Conservation (phyloP, 1,140 invertebrate genomes). For the Steinernema feltiae region DNA sequence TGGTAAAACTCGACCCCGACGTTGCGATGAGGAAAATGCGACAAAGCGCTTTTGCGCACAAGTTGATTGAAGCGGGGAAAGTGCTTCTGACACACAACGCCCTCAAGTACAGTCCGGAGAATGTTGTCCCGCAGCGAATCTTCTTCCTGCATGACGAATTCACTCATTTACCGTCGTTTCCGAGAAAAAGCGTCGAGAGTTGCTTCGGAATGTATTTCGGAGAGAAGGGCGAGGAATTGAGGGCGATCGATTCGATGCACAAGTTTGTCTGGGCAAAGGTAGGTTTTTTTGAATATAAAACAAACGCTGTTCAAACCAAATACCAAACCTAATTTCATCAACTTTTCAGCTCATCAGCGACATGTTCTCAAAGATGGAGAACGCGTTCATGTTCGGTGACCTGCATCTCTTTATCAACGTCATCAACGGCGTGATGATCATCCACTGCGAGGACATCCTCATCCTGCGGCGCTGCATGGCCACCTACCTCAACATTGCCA, state of each 20-base stretch:
- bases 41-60: conserved; percentile 81
- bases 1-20: conserved; percentile 86
- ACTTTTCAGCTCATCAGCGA: conserved; percentile 76
- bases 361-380: conserved; percentile 98
- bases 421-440: conserved; percentile 86
- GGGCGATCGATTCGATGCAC: conserved; percentile 88
- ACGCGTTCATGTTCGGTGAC: conserved; percentile 93
- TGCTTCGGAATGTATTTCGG: conserved; percentile 89
- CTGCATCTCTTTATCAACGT: conserved; percentile 96
- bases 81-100: conserved; percentile 63
- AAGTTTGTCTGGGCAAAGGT: conserved; percentile 93
- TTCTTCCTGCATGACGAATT: conserved; percentile 98
- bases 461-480: conserved; percentile 91
- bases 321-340: conserved; percentile 27
- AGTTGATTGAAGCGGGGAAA: conserved; percentile 95
- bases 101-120: conserved; percentile 60
- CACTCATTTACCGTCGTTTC: conserved; percentile 95
- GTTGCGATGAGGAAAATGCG: conserved; percentile 77
- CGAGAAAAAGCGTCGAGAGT: conserved; percentile 89
- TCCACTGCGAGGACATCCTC: conserved; percentile 90
- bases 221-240: conserved; percentile 80
- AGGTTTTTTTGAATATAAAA: too few relatives aligned
- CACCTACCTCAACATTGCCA: conserved; percentile 91
- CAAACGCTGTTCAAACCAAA: too few relatives aligned
- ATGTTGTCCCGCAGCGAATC: conserved; percentile 77